Conservation (phyloP, 2,888 invertebrate genomes). For the Lycophotia porphyrea region DNA sequence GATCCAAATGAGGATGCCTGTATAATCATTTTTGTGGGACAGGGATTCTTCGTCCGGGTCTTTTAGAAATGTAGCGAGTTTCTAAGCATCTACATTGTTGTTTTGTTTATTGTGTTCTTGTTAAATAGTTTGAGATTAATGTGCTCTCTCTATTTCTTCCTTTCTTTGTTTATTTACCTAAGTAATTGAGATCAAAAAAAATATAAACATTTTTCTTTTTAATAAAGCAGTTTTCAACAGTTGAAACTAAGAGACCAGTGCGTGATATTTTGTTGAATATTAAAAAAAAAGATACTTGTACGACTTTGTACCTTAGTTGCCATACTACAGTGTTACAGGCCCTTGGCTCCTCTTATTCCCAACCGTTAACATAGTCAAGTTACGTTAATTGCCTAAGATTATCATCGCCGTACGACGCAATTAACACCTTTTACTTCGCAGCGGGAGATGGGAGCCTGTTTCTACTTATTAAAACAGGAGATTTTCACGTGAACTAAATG, state of each 20-base stretch:
- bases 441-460: conserved; percentile 14
- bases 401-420: conserved; percentile 30
- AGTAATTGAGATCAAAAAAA: not conserved
- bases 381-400: conserved; percentile 39
- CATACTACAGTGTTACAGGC: not conserved
- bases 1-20: conserved; percentile 42
- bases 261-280: not conserved
- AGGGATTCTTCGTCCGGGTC: not conserved
- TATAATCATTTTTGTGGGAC: conserved; percentile 48
- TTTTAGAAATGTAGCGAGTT: conserved; percentile 23
- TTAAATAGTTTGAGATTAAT: not conserved
- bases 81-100: no score
- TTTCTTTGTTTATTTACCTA: not conserved
- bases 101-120: not conserved
- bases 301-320: not conserved
- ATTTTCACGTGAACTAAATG: conserved; percentile 16
- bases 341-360: not conserved
- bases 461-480: conserved; percentile 15
- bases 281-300: not conserved
- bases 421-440: conserved; percentile 37
- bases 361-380: not conserved
- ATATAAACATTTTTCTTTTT: not conserved
- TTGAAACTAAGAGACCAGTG: no score
- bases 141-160: not conserved
- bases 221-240: no score